phyloP scores from a whole-genome alignment of 2,113 vertebrate species.

The Pavo muticus region DNA sequence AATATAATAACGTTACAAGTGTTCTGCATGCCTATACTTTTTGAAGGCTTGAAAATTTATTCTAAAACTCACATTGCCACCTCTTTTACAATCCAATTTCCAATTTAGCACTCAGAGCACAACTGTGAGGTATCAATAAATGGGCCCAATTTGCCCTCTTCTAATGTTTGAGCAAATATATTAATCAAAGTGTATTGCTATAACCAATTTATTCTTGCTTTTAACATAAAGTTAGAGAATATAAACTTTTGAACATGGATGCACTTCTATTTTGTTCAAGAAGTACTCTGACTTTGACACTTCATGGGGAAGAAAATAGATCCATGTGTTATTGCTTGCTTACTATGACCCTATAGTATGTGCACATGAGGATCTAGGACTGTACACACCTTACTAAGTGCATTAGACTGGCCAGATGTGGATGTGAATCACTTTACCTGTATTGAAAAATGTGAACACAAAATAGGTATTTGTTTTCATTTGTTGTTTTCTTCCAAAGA shows the following conservation, averaged over 20 bases:
- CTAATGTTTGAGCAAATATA: not conserved
- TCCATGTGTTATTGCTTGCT: not conserved
- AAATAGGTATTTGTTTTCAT: not conserved
- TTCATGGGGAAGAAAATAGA: not conserved
- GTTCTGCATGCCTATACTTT: not conserved
- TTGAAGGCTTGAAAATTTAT: not conserved
- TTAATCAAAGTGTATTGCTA: not conserved
- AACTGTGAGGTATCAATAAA: not conserved
- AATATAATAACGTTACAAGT: slow-evolving; percentile 40
- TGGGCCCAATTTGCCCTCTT: not conserved
- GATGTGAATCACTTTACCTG: not conserved
- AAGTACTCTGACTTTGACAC: not conserved
- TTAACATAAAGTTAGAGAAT: not conserved
- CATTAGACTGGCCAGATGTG: not conserved
- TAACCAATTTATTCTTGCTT: not conserved
- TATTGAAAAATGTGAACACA: not conserved
- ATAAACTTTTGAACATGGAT: not conserved
- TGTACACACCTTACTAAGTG: not conserved
- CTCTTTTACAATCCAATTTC: not conserved
- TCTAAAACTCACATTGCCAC: slow-evolving; percentile 7
- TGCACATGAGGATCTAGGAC: too few species aligned
- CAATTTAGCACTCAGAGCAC: not conserved
- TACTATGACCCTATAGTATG: not conserved
- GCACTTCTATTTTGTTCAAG: not conserved
- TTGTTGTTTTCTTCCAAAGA: not conserved